Base-by-base conservation (phyloP, 2,888 invertebrate species). In the Melolontha melolontha region DNA sequence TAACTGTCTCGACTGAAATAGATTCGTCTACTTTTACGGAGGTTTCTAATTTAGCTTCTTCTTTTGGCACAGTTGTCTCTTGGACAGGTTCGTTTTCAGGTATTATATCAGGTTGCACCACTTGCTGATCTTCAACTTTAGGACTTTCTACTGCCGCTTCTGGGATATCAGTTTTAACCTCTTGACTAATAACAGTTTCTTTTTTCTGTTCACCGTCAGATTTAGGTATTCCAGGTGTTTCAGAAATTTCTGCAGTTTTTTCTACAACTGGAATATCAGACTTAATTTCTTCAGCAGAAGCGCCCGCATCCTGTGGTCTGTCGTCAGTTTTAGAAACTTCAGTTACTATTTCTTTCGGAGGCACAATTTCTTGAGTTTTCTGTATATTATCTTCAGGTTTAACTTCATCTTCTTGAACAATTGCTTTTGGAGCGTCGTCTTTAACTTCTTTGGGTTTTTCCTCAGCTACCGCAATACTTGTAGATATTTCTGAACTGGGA, bases 161-260 rank as follows among this genome's bases (percentile, higher is more conserved):
- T 1, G 14, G 41, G n/a, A 64, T 62, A 57, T 47, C 64, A 59
- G 57, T 41, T 34, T 52, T 65, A 54, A 29, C 34, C 40, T 52
- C 67, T 54, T 63, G 64, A 52, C 8, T 34, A 34, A 34, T 6
- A 34, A 34, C 7, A 64, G 74, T 64, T 67, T 72, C 66, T 69
- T 71, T 74, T 64, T 74, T 72, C 73, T 81, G 76, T 74, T 81
- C 81, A 67, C 76, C 70, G 69, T 82, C 84, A 67, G 71, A 27
- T 27, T 47, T 17, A 27, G 62, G 40, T 40, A 27, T 47, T 29
- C 22, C 55, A 22, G 40, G 22, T 34, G 8, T 34, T 34, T 34
- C 34, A 6, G 34, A 1, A 2, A 6, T 10, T 6, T 34, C 34
- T 22, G 22, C 4, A 2, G 4, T 22, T 22, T 22, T 22, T 22